Percentiles rank a stretch among this genome's conserved stretches.
Conservation (phyloP, 2,113 vertebrate genomes). For the Zapornia atra region DNA sequence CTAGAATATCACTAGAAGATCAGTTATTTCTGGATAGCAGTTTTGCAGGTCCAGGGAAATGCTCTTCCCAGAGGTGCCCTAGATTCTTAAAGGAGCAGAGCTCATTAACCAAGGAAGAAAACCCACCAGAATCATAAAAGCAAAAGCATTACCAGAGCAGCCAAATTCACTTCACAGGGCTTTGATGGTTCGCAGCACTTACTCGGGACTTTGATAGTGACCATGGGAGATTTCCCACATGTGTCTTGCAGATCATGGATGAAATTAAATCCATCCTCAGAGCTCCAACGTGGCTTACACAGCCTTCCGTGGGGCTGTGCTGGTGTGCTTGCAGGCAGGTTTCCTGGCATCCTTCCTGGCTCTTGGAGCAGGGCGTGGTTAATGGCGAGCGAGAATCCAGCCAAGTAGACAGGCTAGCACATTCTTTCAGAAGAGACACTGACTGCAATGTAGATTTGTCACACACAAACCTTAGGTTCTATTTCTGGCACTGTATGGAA, state of each 20-base stretch:
- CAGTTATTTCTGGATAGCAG: slow-evolving; percentile 6
- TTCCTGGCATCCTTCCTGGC: background rate
- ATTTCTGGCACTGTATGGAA: background rate
- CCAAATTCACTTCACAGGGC: background rate
- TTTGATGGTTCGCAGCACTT: background rate
- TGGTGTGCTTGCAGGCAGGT: background rate
- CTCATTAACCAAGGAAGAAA: background rate
- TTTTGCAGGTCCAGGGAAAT: background rate
- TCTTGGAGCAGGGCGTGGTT: slow-evolving; percentile 23
- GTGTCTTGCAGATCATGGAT: background rate
- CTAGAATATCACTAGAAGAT: background rate
- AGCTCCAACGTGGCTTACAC: background rate
- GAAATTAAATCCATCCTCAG: background rate
- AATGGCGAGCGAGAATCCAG: slow-evolving; percentile 29
- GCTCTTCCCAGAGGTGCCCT: background rate
- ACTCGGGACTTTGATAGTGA: background rate
- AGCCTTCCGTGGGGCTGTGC: background rate
- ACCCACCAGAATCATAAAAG: background rate
- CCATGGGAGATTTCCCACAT: background rate
- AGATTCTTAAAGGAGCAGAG: slow-evolving; percentile 1
- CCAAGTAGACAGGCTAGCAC: background rate
- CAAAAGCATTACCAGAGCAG: background rate
- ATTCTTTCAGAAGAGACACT: background rate
- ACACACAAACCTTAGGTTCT: slow-evolving; percentile 1
- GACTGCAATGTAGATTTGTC: slow-evolving; percentile 18